Conservation (phyloP, 2,888 invertebrate genomes). For the Toxonevra muliebris region DNA sequence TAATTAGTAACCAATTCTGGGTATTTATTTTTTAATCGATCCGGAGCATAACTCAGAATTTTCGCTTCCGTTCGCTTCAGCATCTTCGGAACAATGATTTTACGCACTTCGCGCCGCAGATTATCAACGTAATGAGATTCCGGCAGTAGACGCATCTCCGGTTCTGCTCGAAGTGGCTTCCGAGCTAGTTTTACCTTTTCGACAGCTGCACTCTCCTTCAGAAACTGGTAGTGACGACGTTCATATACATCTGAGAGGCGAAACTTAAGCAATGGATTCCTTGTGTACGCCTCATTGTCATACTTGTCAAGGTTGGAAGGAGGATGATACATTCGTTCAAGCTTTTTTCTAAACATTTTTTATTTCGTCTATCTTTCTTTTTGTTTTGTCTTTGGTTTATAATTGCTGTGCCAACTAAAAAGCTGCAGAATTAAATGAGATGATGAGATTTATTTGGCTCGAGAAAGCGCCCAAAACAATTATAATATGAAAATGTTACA, state of each 20-base stretch:
- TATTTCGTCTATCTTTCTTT: too few relatives aligned
- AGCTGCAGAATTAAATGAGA: too few relatives aligned
- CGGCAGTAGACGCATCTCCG: constrained; percentile 67
- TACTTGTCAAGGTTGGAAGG: constrained; percentile 59
- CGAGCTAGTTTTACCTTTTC: constrained; percentile 57
- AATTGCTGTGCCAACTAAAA: too few relatives aligned
- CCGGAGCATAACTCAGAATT: constrained; percentile 70
- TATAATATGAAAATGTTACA: too few relatives aligned
- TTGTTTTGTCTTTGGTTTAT: too few relatives aligned
- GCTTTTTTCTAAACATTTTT: constrained; percentile 55
- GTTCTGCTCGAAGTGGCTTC: constrained; percentile 53
- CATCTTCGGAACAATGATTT: constrained; percentile 72
- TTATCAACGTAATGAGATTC: constrained; percentile 68
- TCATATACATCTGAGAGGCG: constrained; percentile 59
- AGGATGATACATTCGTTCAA: constrained; percentile 59
- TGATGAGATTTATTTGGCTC: too few relatives aligned
- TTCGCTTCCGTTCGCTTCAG: constrained; percentile 70
- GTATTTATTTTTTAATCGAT: constrained; percentile 69
- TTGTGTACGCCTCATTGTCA: constrained; percentile 62
- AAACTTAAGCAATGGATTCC: constrained; percentile 62
- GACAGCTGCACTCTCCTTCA: constrained; percentile 58
- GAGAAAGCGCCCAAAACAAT: too few relatives aligned
- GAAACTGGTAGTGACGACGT: constrained; percentile 57
- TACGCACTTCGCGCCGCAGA: constrained; percentile 69
- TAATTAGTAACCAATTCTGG: constrained; percentile 67